phyloP scores from a whole-genome alignment of 1,140 invertebrate species.

The Apis florea region DNA sequence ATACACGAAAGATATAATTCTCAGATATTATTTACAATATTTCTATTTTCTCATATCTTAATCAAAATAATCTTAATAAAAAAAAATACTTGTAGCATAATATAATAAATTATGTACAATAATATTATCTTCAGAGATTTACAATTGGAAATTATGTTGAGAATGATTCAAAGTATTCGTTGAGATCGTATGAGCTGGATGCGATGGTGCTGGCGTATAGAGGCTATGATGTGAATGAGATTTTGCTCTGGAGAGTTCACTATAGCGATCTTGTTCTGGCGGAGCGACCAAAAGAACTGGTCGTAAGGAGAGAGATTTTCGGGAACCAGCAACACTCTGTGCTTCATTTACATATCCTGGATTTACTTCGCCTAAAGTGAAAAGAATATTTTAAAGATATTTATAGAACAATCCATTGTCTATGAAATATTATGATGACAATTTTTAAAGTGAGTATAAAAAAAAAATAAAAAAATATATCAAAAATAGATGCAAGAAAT shows the following conservation, averaged over 20 bases:
- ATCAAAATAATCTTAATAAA: background rate
- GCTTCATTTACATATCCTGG: constrained; percentile 90
- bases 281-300: constrained; percentile 91
- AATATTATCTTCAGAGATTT: constrained; percentile 14
- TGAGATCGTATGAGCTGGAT: constrained; percentile 77
- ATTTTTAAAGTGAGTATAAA: too few relatives aligned
- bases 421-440: too few relatives aligned
- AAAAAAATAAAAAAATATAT: too few relatives aligned
- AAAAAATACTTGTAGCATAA: background rate
- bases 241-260: constrained; percentile 78
- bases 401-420: too few relatives aligned
- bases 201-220: constrained; percentile 74
- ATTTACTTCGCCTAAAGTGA: constrained; percentile 90
- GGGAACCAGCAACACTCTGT: constrained; percentile 89
- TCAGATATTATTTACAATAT: constrained; percentile 46
- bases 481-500: background rate
- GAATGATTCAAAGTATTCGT: constrained; percentile 78
- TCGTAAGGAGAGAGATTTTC: constrained; percentile 92
- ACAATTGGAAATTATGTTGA: constrained; percentile 78
- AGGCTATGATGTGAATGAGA: constrained; percentile 79
- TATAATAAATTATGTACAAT: constrained; percentile 45
- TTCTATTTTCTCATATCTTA: background rate
- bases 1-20: background rate
- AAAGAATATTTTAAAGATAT: too few relatives aligned
- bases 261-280: constrained; percentile 80